Percentiles rank a stretch among this genome's conserved stretches.
These are phyloP conservation scores for Proteles cristata DNA, from an alignment of 2,113 vertebrate species.

Conservation along the genomic window DNA sequence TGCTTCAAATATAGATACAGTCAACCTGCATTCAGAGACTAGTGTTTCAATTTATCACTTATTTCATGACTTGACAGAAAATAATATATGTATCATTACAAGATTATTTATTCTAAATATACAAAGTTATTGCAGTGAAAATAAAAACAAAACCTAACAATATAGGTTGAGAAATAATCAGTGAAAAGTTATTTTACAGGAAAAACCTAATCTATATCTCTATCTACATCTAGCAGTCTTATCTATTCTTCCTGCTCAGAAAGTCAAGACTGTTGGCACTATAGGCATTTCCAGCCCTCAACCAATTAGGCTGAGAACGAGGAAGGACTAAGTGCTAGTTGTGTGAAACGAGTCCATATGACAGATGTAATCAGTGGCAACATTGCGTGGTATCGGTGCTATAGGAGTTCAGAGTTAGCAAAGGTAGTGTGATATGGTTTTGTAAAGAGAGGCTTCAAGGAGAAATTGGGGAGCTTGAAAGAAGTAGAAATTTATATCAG, in stretches of 20 bases:
- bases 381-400: background rate
- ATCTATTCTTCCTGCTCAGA: background rate
- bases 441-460: background rate
- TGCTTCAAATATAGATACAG: background rate
- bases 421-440: too few species aligned
- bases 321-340: background rate
- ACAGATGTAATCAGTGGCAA: background rate
- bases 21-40: background rate
- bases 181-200: background rate
- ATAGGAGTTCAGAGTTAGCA: background rate
- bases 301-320: background rate
- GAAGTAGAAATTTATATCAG: background rate
- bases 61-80: background rate
- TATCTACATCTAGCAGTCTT: background rate
- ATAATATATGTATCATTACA: background rate
- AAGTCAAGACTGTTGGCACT: background rate
- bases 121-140: background rate
- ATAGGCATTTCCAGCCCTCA: background rate
- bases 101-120: background rate
- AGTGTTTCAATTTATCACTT: background rate
- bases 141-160: background rate
- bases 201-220: background rate
- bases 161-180: background rate
- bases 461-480: background rate
- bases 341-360: background rate